phyloP scores from a whole-genome alignment of 2,113 vertebrate species.

The Paraplagusia blochii region DNA sequence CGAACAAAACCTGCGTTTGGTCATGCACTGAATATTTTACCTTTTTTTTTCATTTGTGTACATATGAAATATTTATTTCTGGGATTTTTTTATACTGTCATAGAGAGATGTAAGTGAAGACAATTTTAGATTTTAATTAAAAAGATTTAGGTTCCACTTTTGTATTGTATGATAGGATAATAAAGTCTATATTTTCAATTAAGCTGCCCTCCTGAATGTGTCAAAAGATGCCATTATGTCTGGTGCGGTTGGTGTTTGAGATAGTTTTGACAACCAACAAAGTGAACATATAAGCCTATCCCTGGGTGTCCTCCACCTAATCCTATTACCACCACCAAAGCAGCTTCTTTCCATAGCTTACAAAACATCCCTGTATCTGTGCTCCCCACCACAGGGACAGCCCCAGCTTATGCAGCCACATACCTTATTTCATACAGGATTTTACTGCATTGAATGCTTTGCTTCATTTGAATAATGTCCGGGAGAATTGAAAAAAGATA shows the following conservation, averaged over 20 bases:
- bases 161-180: constrained; percentile 75
- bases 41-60: constrained; percentile 55
- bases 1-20: constrained; percentile 60
- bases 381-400: constrained; percentile 51
- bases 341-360: constrained; percentile 58
- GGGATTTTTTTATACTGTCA: constrained; percentile 66
- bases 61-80: constrained; percentile 79
- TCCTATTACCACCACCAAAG: constrained; percentile 70
- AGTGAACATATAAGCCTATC: constrained; percentile 67
- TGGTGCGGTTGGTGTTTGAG: constrained; percentile 51
- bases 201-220: constrained; percentile 53
- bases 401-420: constrained; percentile 54
- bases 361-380: constrained; percentile 63
- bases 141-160: constrained; percentile 65
- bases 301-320: constrained; percentile 70
- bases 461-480: constrained; percentile 66
- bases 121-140: constrained; percentile 59
- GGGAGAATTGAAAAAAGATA: constrained; percentile 58
- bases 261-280: constrained; percentile 59
- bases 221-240: constrained; percentile 49
- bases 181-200: constrained; percentile 83
- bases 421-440: constrained; percentile 58
- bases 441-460: constrained; percentile 59
- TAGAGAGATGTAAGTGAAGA: constrained; percentile 52
- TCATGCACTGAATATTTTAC: constrained; percentile 77